Base-by-base conservation (phyloP, 1,140 invertebrate species). In the Capitella teleta region DNA sequence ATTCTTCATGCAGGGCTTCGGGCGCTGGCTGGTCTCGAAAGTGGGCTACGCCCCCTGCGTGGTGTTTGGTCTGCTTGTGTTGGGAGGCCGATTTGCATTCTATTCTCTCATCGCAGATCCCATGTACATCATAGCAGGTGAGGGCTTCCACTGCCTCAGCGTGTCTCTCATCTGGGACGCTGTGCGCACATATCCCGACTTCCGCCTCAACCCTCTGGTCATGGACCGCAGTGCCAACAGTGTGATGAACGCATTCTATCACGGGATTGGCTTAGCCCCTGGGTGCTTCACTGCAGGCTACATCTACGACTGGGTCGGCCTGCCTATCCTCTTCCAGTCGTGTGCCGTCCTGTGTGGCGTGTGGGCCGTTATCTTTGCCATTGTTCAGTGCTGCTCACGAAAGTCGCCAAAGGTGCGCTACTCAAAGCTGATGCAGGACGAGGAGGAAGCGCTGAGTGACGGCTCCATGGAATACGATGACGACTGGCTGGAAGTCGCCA, bases 91-190 rank as follows among this genome's bases (percentile, higher is more conserved):
- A 16, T 51, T 62, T 8, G 30, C 66, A 5, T 61, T 59, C 41
- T 69, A 66, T 44, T 64, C 62, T 0, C 66, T 63, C 26, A 36
- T 65, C 2, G 52, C 55, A 49, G 57, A 57, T 4, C 60, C 65
- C 0, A 67, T 65, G 67, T 59, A 60, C 5, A 57, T 67, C 6
- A 47, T 67, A 3, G 62, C 65, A 8, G 55, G 55, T 8, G 65
- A 66, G 44, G 21, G 66, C 12, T 43, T 59, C 14, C 63, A 67
- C 54, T 61, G 61, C 5, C 57, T 69, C 36, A 66, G 62, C 1
- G 61, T 64, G 44, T 64, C 67, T 34, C 57, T 61, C 8, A 54
- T 69, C 52, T 69, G 67, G 67, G 61, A 58, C 49, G 65, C 65
- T 10, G 52, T 69, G 0, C 51, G 64, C 1, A 63, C 60, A 43